Conservation (phyloP, 2,113 vertebrate genomes). For the Psettodes erumei region DNA sequence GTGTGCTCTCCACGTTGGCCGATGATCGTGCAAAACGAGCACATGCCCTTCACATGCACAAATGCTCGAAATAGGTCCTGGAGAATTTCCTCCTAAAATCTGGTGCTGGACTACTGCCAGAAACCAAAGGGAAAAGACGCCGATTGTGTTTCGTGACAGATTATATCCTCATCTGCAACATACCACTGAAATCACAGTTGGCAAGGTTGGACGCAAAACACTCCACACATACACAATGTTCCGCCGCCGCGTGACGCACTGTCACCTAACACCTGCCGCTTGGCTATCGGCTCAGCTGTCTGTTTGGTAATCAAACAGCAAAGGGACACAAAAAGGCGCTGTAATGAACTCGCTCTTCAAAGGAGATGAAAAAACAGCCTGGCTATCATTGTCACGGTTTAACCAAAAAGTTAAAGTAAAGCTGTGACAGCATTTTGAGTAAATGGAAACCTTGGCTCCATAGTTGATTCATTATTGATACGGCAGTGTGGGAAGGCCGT, state of each 20-base stretch:
- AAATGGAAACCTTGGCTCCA: slow-evolving; percentile 13
- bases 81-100: not conserved
- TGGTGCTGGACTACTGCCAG: not conserved
- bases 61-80: not conserved
- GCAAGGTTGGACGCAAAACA: slow-evolving; percentile 21
- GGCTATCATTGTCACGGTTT: slow-evolving; percentile 16
- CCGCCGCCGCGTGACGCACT: slow-evolving; percentile 26
- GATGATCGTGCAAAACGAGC: not conserved
- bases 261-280: slow-evolving; percentile 15
- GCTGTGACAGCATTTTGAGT: slow-evolving; percentile 14
- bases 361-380: slow-evolving; percentile 6
- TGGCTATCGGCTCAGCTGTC: slow-evolving; percentile 29
- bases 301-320: slow-evolving; percentile 4
- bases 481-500: slow-evolving; percentile 1
- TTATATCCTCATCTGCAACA: slow-evolving; percentile 1
- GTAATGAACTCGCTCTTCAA: slow-evolving; percentile 3
- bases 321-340: not conserved
- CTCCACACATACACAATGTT: slow-evolving; percentile 26
- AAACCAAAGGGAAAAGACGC: not conserved
- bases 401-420: slow-evolving; percentile 7
- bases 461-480: slow-evolving; percentile 43
- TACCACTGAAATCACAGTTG: slow-evolving; percentile 4
- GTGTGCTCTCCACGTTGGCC: slow-evolving; percentile 10
- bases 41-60: not conserved
- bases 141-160: not conserved